Evolutionary conservation across 2,888 invertebrate species (phyloP).

Genomic region (Morpho achilles): DNA sequence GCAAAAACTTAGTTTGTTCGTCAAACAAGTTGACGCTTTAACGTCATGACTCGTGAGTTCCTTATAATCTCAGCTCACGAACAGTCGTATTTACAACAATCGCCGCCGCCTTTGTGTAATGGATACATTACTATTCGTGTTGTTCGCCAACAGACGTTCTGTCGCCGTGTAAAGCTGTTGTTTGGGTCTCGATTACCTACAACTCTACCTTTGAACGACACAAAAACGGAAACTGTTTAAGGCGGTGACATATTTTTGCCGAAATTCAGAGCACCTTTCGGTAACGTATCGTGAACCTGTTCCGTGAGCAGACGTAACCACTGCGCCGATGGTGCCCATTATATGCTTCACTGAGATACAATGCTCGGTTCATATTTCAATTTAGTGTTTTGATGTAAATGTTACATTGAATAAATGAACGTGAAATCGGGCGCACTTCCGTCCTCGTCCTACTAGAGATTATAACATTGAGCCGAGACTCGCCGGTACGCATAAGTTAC

Average conservation of each 20-base stretch:
- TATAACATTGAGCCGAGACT: too few relatives aligned
- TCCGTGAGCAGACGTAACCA: too few relatives aligned
- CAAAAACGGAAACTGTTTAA: constrained; percentile 9
- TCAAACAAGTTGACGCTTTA: neutral
- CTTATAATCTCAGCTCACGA: neutral
- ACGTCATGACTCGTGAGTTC: neutral
- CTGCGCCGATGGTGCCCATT: too few relatives aligned
- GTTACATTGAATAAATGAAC: too few relatives aligned
- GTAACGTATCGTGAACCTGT: too few relatives aligned
- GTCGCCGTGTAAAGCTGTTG: constrained; percentile 8
- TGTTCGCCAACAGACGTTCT: neutral
- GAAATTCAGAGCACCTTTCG: neutral
- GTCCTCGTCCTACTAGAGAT: too few relatives aligned
- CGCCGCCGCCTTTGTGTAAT: constrained; percentile 21
- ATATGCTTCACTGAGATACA: too few relatives aligned
- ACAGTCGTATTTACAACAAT: constrained; percentile 6
- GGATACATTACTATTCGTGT: constrained; percentile 23
- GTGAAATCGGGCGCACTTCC: too few relatives aligned
- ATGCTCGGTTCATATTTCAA: too few relatives aligned
- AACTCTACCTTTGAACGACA: constrained; percentile 3
- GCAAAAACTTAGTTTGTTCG: neutral
- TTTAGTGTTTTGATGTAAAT: too few relatives aligned
- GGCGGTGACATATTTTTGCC: neutral
- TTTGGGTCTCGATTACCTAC: constrained; percentile 13
- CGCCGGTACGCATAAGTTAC: too few relatives aligned